phyloP scores from a whole-genome alignment of 2,113 vertebrate genomes.

The Oryzias melastigma region DNA sequence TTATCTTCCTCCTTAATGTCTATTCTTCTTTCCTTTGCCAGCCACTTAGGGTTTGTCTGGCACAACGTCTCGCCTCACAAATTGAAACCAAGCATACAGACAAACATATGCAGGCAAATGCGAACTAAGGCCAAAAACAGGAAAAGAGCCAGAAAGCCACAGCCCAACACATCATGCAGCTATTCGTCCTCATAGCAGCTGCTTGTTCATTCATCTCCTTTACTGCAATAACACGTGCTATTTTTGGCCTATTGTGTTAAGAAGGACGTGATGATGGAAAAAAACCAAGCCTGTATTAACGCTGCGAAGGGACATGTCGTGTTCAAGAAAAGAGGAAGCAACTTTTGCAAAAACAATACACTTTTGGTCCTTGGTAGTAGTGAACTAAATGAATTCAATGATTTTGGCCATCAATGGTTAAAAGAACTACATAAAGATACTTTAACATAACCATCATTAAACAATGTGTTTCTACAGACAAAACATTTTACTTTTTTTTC shows the following conservation, averaged over 20 bases:
- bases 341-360: slow-evolving; percentile 20
- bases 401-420: not conserved
- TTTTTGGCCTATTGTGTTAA: slow-evolving; percentile 65
- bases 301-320: slow-evolving; percentile 9
- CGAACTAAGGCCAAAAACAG: slow-evolving; percentile 6
- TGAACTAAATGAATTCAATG: not conserved
- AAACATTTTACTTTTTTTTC: no score
- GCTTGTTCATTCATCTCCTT: slow-evolving; percentile 16
- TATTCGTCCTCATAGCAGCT: slow-evolving; percentile 13
- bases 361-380: not conserved
- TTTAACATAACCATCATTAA: not conserved
- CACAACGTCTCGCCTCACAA: slow-evolving; percentile 23
- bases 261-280: slow-evolving; percentile 31
- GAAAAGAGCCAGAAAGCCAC: slow-evolving; percentile 2
- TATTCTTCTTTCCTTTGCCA: slow-evolving; percentile 30
- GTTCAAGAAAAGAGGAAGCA: slow-evolving; percentile 31
- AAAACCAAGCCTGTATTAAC: slow-evolving; percentile 18
- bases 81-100: slow-evolving; percentile 7
- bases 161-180: slow-evolving; percentile 8
- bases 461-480: no score
- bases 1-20: slow-evolving; percentile 31
- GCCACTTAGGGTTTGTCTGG: slow-evolving; percentile 44
- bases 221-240: slow-evolving; percentile 40
- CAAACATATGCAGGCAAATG: not conserved
- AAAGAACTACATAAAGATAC: not conserved